A percentile compares a stretch with the other conserved stretches of the same genome.
Conservation (phyloP, 1,140 invertebrate genomes). For the Scaptomyza montana region DNA sequence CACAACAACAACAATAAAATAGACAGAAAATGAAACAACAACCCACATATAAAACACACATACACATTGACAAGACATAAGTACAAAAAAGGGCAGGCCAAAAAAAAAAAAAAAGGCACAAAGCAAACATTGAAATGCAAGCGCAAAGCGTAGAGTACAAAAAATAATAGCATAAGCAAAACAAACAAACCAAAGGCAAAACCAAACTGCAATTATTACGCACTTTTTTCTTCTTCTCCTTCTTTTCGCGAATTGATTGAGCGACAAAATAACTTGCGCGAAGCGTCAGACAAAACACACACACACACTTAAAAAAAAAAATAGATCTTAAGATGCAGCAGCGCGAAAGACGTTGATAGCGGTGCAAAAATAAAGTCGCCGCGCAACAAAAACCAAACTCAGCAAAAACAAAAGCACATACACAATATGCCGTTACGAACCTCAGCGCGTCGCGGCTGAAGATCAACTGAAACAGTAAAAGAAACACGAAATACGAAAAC, state of each 20-base stretch:
- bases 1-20: constrained; percentile 37
- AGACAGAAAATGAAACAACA: constrained; percentile 20
- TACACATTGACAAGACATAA: constrained; percentile 18
- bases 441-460: constrained; percentile 57
- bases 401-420: not conserved
- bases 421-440: constrained; percentile 31
- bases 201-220: constrained; percentile 33
- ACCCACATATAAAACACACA: not conserved
- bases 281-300: constrained; percentile 23
- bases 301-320: constrained; percentile 39
- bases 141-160: constrained; percentile 12
- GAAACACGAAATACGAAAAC: not conserved
- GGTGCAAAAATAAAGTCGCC: constrained; percentile 22
- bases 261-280: constrained; percentile 52
- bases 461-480: constrained; percentile 53
- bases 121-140: constrained; percentile 10
- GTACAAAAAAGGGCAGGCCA: constrained; percentile 37
- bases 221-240: not conserved
- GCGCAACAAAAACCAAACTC: not conserved
- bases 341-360: constrained; percentile 15
- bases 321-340: constrained; percentile 18
- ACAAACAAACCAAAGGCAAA: constrained; percentile 14
- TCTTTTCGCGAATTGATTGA: constrained; percentile 10
- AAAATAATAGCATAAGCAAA: constrained; percentile 17
- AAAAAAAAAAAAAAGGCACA: constrained; percentile 20